Evolutionary conservation across 2,797 vertebrate genomes (phyloP).

Genomic region (Myripristis murdjan): DNA sequence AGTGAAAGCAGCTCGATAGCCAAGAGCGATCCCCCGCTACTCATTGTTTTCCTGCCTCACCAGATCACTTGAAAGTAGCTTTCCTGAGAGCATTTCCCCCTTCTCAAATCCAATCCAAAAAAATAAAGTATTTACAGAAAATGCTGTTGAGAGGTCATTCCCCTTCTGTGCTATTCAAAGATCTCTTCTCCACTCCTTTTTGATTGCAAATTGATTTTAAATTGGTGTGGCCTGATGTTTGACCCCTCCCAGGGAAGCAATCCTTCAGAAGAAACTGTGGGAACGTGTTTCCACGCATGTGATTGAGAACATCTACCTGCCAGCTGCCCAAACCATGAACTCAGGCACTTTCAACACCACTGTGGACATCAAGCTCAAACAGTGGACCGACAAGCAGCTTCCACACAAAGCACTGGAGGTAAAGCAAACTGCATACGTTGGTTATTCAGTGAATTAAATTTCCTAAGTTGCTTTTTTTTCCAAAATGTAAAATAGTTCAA

Average conservation of each 20-base stretch:
- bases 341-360: slow-evolving; percentile 99
- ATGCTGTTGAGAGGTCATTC: not conserved
- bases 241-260: slow-evolving; percentile 90
- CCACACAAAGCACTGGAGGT: slow-evolving; percentile 99
- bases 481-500: too few relatives aligned
- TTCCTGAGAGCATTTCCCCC: slow-evolving; percentile 11
- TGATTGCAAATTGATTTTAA: too few relatives aligned
- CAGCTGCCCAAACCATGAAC: slow-evolving; percentile 96
- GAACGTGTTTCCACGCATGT: slow-evolving; percentile 98
- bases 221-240: slow-evolving; percentile 1
- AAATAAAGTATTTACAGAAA: not conserved
- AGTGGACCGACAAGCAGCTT: slow-evolving; percentile 99
- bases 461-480: too few relatives aligned
- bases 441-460: too few relatives aligned
- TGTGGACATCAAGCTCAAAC: slow-evolving; percentile 98
- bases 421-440: not conserved
- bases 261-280: slow-evolving; percentile 97
- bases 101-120: slow-evolving; percentile 8
- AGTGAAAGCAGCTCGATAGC: slow-evolving; percentile 20
- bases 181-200: not conserved
- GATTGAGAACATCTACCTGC: slow-evolving; percentile 99
- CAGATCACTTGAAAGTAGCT: slow-evolving; percentile 9
- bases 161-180: not conserved
- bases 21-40: slow-evolving; percentile 13
- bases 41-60: slow-evolving; percentile 41